Percentiles rank a stretch among this genome's conserved stretches.
phyloP scores from a whole-genome alignment of 2,113 vertebrate genomes.

The Scomber scombrus region DNA sequence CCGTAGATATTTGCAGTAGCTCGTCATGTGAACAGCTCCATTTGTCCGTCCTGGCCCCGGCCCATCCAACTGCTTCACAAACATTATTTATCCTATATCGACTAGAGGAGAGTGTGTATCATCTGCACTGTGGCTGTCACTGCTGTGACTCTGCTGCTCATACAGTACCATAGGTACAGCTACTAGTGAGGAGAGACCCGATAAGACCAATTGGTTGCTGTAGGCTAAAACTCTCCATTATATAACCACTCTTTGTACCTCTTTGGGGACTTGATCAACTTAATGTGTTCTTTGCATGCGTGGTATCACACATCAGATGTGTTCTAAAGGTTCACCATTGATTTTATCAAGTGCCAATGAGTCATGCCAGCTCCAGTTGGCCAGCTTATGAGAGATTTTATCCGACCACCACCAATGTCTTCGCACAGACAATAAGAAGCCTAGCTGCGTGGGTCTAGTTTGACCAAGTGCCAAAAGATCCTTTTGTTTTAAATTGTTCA shows the following conservation, averaged over 20 bases:
- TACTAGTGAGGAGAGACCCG: constrained; percentile 24
- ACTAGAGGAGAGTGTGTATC: constrained; percentile 25
- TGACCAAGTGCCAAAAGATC: constrained; percentile 83
- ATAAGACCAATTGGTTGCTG: constrained; percentile 14
- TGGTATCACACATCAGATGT: constrained; percentile 67
- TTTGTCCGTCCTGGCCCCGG: constrained; percentile 40
- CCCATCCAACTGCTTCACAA: constrained; percentile 39
- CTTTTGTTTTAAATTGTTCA: constrained; percentile 58
- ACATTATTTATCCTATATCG: constrained; percentile 12
- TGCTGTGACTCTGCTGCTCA: constrained; percentile 24
- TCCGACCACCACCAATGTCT: constrained; percentile 55
- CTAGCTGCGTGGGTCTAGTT: constrained; percentile 56
- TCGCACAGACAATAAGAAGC: constrained; percentile 48
- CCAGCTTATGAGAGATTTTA: constrained; percentile 40
- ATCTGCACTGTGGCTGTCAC: constrained; percentile 20
- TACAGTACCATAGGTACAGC: constrained; percentile 1
- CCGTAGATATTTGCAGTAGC: constrained; percentile 54
- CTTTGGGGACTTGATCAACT: constrained; percentile 58
- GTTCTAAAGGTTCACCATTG: constrained; percentile 65
- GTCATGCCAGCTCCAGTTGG: constrained; percentile 49
- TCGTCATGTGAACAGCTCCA: constrained; percentile 54
- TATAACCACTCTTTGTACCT: constrained; percentile 41
- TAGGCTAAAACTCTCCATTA: constrained; percentile 28
- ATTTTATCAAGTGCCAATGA: constrained; percentile 81
- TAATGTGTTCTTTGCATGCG: constrained; percentile 74